phyloP scores from a whole-genome alignment of 2,888 invertebrate species.

The Parelbella ahira region DNA sequence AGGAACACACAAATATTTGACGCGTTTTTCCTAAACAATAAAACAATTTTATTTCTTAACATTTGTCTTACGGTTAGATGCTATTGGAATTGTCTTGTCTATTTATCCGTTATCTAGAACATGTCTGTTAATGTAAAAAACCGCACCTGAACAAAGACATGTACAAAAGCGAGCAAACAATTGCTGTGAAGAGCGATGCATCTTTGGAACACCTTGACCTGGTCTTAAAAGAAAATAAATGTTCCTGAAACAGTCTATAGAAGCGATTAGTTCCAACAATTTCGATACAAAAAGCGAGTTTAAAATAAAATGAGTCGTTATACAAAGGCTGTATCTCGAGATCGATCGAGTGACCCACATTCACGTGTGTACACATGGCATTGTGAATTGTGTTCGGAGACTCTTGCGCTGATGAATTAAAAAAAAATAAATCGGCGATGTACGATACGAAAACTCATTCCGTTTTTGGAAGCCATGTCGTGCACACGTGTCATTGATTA shows the following conservation, averaged over 20 bases:
- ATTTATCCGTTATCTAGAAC: no score
- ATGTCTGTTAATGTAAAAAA: no score
- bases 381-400: conserved; percentile 56
- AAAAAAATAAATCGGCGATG: conserved; percentile 58
- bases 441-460: conserved; percentile 53
- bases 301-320: background rate
- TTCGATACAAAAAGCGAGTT: conserved; percentile 12
- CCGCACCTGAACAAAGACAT: no score
- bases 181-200: conserved; percentile 3
- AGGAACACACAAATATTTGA: no score
- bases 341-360: conserved; percentile 66
- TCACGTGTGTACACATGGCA: conserved; percentile 48
- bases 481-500: conserved; percentile 40
- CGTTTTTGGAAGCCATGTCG: conserved; percentile 49
- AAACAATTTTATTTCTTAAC: no score
- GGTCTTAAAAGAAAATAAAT: conserved; percentile 28
- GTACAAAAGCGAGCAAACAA: background rate
- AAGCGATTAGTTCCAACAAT: conserved; percentile 28
- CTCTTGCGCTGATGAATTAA: conserved; percentile 36
- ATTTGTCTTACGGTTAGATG: no score
- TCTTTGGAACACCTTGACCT: conserved; percentile 25
- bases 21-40: no score
- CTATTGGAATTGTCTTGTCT: no score
- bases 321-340: conserved; percentile 58
- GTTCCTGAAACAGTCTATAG: background rate